Percentiles rank a stretch among this genome's conserved stretches.
Conservation (phyloP, 1,140 invertebrate genomes). For the Thalassaphorura encarpata region DNA sequence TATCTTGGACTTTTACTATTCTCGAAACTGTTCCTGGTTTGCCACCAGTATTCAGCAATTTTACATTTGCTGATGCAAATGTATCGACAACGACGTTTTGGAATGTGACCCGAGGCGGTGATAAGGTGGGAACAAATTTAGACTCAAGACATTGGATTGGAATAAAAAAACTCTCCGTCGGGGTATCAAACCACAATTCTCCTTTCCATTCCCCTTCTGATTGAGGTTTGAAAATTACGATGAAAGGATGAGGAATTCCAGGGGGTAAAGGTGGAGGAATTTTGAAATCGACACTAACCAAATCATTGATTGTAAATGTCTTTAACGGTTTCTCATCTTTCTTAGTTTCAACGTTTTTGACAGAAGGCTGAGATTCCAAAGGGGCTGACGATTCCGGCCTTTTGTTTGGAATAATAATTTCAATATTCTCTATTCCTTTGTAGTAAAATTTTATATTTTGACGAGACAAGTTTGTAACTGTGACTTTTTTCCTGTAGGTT, state of each 20-base stretch:
- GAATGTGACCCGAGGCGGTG: not conserved
- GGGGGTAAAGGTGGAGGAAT: slow-evolving; percentile 3
- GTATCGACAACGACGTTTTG: slow-evolving; percentile 4
- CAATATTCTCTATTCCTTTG: not conserved
- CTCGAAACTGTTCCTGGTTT: not conserved
- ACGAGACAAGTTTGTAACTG: not conserved
- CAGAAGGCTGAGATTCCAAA: too few relatives aligned
- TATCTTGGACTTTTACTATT: not conserved
- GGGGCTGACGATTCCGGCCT: too few relatives aligned
- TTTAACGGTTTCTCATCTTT: too few relatives aligned
- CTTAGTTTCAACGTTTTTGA: not conserved
- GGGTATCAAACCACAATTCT: slow-evolving; percentile 4
- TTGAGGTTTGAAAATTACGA: slow-evolving; percentile 5
- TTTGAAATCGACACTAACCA: slow-evolving; percentile 4
- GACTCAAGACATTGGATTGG: slow-evolving; percentile 6
- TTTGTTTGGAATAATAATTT: too few relatives aligned
- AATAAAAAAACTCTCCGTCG: not conserved
- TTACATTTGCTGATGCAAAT: not conserved
- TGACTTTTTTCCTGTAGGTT: not conserved
- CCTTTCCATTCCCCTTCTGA: slow-evolving; percentile 1
- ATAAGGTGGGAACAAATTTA: not conserved
- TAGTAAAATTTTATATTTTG: not conserved
- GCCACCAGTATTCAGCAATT: not conserved
- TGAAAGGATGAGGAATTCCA: slow-evolving; percentile 10
- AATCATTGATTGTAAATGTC: not conserved